phyloP scores from a whole-genome alignment of 2,888 invertebrate genomes.

The Drosophila infuscata region DNA sequence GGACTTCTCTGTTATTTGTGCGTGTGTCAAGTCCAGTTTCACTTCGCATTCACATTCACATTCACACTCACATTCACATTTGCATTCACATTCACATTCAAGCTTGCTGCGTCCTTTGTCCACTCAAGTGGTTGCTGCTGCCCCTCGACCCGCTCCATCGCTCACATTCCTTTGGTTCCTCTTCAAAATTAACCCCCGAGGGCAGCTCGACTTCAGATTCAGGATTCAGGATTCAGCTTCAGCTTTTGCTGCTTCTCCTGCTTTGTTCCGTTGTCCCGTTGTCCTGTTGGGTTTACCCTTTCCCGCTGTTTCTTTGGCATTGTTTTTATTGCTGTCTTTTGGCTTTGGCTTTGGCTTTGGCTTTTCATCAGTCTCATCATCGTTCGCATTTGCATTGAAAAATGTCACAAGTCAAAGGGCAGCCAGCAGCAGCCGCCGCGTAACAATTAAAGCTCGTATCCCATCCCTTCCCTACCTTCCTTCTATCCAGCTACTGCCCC shows the following conservation, averaged over 20 bases:
- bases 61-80: conserved; percentile 18
- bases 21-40: conserved; percentile 77
- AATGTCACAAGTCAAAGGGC: conserved; percentile 78
- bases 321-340: conserved; percentile 73
- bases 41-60: conserved; percentile 19
- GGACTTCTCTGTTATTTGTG: conserved; percentile 64
- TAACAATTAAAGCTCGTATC: conserved; percentile 64
- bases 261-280: conserved; percentile 54
- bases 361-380: conserved; percentile 72
- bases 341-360: conserved; percentile 49
- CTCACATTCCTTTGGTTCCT: conserved; percentile 64
- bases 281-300: conserved; percentile 32
- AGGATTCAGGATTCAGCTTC: conserved; percentile 22
- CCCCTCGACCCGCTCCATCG: background rate
- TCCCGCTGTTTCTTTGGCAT: conserved; percentile 5
- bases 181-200: conserved; percentile 69
- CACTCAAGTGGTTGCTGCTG: conserved; percentile 72
- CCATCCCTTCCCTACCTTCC: conserved; percentile 5
- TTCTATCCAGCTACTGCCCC: background rate
- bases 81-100: conserved; percentile 21
- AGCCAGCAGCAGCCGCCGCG: conserved; percentile 50
- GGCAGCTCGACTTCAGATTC: conserved; percentile 64
- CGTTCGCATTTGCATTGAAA: conserved; percentile 74
- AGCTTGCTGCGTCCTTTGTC: conserved; percentile 54
- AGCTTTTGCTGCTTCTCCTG: conserved; percentile 30